These are phyloP conservation scores for Melikaiella ostensackeni DNA, from an alignment of 2,888 invertebrate genomes.

Conservation along the genomic window DNA sequence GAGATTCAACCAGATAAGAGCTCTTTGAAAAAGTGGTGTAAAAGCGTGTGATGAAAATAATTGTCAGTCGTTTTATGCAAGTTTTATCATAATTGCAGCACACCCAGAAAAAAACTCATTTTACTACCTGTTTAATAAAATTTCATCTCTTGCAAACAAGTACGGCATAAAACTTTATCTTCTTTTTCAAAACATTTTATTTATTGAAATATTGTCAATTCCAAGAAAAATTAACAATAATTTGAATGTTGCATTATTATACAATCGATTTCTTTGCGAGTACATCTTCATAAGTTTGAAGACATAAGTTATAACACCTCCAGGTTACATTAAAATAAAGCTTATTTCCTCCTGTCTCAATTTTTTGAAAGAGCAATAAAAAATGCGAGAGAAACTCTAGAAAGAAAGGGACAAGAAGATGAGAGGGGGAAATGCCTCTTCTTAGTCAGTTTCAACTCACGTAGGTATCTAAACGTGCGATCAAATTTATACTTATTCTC, in stretches of 20 bases:
- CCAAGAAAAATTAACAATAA: neutral
- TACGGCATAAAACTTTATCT: neutral
- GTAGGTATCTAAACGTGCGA: neutral
- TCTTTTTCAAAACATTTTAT: neutral
- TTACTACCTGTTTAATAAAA: neutral
- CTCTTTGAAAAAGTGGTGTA: conserved; percentile 30
- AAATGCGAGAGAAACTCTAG: neutral
- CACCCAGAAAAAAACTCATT: neutral
- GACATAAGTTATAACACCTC: too few relatives aligned
- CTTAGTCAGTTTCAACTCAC: neutral
- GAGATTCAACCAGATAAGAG: conserved; percentile 46
- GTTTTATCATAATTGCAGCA: conserved; percentile 16
- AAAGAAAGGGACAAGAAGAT: neutral
- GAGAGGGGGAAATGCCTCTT: neutral
- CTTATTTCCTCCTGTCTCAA: too few relatives aligned
- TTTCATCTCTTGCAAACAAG: neutral
- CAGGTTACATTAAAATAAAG: too few relatives aligned
- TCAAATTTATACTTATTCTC: conserved; percentile 4
- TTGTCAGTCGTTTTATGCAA: conserved; percentile 15
- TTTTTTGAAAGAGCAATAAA: neutral
- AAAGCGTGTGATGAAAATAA: conserved; percentile 31
- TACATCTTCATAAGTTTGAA: neutral
- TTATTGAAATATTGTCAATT: neutral
- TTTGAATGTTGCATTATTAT: too few relatives aligned
- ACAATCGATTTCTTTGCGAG: too few relatives aligned